Evolutionary conservation across 2,797 vertebrate species (phyloP).

Genomic region (Crenichthys baileyi): DNA sequence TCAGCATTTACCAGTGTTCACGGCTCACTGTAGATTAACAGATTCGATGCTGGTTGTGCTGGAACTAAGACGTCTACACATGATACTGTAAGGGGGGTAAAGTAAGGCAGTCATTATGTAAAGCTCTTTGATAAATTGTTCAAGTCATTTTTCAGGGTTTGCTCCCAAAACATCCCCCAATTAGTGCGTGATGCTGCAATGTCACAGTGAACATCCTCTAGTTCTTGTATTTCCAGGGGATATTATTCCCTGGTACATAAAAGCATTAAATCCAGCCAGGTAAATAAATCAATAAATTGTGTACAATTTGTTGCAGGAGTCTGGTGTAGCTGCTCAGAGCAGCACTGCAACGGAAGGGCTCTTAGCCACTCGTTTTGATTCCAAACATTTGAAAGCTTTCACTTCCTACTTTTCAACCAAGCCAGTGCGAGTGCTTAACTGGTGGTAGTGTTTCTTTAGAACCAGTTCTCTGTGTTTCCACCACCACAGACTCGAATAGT

Average conservation of each 20-base stretch:
- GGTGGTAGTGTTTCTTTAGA: too few species aligned
- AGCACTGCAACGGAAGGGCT: neutral
- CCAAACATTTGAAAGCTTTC: too few species aligned
- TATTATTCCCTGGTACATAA: neutral
- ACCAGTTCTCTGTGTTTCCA: too few species aligned
- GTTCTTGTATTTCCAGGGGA: neutral
- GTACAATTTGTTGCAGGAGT: neutral
- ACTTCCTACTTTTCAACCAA: too few species aligned
- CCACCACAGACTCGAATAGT: too few species aligned
- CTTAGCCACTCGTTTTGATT: neutral
- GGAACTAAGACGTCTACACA: constrained; percentile 8
- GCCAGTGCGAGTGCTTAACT: too few species aligned
- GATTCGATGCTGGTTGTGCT: constrained; percentile 30
- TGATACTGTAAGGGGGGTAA: neutral
- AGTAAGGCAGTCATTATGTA: neutral
- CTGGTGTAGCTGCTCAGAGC: neutral
- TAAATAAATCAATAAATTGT: neutral
- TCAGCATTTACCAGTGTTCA: constrained; percentile 19
- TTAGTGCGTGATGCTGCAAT: neutral
- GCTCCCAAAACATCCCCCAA: neutral
- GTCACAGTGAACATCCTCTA: neutral
- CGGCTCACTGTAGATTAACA: constrained; percentile 26
- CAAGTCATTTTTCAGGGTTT: constrained; percentile 1
- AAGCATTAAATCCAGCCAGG: neutral
- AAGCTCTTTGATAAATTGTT: neutral